Conservation (phyloP, 2,797 vertebrate species). For the Ctenosaura bakeri region DNA sequence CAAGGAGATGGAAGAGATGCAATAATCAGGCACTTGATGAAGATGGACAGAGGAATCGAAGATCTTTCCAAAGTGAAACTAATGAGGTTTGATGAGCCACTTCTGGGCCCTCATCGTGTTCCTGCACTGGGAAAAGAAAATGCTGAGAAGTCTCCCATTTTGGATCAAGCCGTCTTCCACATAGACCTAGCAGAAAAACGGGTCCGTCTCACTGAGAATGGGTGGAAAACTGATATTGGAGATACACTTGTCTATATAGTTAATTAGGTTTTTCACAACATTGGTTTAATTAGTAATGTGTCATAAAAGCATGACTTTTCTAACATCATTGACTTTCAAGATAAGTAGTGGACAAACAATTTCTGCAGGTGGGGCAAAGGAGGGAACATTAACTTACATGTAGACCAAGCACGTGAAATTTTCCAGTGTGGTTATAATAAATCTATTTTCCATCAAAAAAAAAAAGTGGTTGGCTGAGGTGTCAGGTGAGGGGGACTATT, state of each 20-base stretch:
- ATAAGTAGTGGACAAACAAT: conserved; percentile 28
- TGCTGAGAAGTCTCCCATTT: conserved; percentile 87
- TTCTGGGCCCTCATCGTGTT: conserved; percentile 89
- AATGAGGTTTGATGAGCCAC: conserved; percentile 95
- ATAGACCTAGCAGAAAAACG: conserved; percentile 85
- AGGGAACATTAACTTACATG: background rate
- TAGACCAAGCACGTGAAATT: conserved; percentile 35
- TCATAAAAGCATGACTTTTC: background rate
- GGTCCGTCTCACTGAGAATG: conserved; percentile 87
- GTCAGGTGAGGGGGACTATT: background rate
- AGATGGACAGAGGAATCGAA: conserved; percentile 92
- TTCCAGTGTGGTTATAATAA: conserved; percentile 74
- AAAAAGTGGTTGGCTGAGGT: background rate
- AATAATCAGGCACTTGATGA: conserved; percentile 90
- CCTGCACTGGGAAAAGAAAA: conserved; percentile 92
- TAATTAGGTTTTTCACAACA: conserved; percentile 67
- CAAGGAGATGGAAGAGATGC: conserved; percentile 90
- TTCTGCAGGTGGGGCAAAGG: conserved; percentile 28
- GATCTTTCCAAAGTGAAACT: conserved; percentile 92
- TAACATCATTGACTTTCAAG: conserved; percentile 13
- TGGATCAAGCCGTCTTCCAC: conserved; percentile 88
- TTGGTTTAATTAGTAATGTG: conserved; percentile 3
- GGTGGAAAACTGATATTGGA: conserved; percentile 87
- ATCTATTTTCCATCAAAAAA: conserved; percentile 78
- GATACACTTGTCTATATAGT: conserved; percentile 92